Conservation (phyloP, 1,140 invertebrate species). For the Popillia japonica region DNA sequence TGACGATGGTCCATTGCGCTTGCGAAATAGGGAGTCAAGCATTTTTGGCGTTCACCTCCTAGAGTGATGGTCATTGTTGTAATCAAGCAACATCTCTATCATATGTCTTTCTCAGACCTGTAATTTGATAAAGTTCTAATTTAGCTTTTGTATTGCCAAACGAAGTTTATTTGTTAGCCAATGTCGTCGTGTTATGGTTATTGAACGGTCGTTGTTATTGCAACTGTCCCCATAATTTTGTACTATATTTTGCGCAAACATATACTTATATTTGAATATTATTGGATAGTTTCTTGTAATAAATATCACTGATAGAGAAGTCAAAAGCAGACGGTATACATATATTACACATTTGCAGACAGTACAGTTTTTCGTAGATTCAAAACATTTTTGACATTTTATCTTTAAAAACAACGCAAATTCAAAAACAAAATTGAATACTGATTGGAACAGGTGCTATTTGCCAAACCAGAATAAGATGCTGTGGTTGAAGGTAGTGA, state of each 20-base stretch:
- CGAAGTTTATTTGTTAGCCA: not conserved
- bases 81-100: not conserved
- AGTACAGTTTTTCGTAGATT: too few relatives aligned
- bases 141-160: not conserved
- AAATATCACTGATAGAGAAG: too few relatives aligned
- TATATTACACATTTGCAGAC: too few relatives aligned
- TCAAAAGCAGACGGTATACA: too few relatives aligned
- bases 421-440: too few relatives aligned
- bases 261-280: too few relatives aligned
- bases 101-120: not conserved
- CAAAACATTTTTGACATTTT: too few relatives aligned
- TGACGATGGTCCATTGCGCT: slow-evolving; percentile 24
- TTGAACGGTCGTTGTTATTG: not conserved
- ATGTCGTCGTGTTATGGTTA: not conserved
- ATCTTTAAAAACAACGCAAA: too few relatives aligned
- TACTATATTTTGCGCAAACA: not conserved
- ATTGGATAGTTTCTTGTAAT: too few relatives aligned
- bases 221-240: not conserved
- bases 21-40: not conserved
- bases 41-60: slow-evolving; percentile 6
- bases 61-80: not conserved
- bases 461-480: too few relatives aligned
- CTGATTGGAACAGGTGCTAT: too few relatives aligned
- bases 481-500: too few relatives aligned
- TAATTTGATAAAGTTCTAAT: not conserved